Base-by-base conservation (phyloP, 1,140 invertebrate species). In the Drosophila baimaii region DNA sequence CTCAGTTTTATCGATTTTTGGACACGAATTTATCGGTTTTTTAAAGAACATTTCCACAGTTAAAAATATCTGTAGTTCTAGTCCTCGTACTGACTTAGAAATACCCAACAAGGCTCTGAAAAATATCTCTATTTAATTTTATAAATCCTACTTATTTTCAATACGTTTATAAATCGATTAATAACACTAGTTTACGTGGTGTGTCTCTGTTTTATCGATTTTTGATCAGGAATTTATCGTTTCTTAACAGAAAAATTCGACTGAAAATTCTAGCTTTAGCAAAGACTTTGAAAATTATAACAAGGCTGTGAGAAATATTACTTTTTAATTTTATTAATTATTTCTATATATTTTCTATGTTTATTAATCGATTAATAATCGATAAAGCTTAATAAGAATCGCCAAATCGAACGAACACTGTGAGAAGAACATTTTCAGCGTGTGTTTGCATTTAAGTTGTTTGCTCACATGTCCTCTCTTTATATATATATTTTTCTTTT, bases 381-480 rank as follows among this genome's bases (percentile, higher is more conserved):
- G 1, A 17, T 15, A n/a, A n/a, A n/a, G n/a, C n/a, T n/a, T n/a
- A n/a, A n/a, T 33, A 15, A 33, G 15, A 33, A 15, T 23, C 51
- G n/a, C 31, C 19, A 54, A 54, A 54, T 23, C 13, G 1, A 2
- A 4, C 10, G 3, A 15, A 19, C 15, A 25, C 25, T 23, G 21
- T 25, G 1, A 25, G 7, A 43, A 55, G 8, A 25, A 58, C 25
- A 49, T 47, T 58, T 51, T 72, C 61, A 64, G 64, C 59, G 43
- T 49, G 69, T 68, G 52, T 55, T 2, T 59, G 59, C 29, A 41
- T 44, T 57, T 65, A 70, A 62, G 81, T 73, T 81, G 79, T 89
- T 89, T 89, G 81, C 72, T 66, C 79, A 89, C 82, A 90, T 90
- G 89, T 90, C 81, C 81, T 23, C 39, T n/a, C 21, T 19, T 10